Conservation (phyloP, 2,113 vertebrate genomes). For the Phalacrocorax pelagicus region DNA sequence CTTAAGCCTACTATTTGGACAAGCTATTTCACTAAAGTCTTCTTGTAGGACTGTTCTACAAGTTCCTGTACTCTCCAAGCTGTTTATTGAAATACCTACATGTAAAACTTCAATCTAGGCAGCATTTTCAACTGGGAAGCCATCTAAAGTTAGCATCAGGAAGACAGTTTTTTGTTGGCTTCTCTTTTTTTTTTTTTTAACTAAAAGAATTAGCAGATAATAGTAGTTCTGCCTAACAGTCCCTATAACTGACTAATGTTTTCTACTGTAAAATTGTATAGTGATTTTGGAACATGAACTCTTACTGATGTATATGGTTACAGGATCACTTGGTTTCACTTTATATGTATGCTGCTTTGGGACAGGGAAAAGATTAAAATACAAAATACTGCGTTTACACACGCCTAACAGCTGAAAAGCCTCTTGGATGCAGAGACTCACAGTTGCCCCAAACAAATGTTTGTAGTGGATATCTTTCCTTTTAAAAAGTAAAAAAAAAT, state of each 20-base stretch:
- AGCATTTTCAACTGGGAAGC: background rate
- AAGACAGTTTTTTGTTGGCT: background rate
- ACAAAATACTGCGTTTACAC: background rate
- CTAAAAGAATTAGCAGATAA: background rate
- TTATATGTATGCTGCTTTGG: background rate
- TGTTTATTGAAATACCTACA: background rate
- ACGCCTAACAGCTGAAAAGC: background rate
- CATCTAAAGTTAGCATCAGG: background rate
- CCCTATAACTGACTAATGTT: background rate
- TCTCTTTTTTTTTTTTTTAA: background rate
- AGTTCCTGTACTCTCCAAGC: background rate
- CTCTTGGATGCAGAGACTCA: background rate
- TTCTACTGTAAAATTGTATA: background rate
- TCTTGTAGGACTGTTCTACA: background rate
- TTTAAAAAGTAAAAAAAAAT: background rate
- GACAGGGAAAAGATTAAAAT: background rate
- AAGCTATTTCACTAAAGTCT: background rate
- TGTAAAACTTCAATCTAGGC: background rate
- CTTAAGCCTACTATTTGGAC: background rate
- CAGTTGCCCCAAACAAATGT: background rate
- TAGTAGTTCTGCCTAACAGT: background rate
- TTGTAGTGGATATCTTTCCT: background rate
- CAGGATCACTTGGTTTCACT: background rate
- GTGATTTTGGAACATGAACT: background rate
- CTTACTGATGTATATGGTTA: background rate